Evolutionary conservation across 1,140 invertebrate species (phyloP).

Genomic region (Lepidurus arcticus): DNA sequence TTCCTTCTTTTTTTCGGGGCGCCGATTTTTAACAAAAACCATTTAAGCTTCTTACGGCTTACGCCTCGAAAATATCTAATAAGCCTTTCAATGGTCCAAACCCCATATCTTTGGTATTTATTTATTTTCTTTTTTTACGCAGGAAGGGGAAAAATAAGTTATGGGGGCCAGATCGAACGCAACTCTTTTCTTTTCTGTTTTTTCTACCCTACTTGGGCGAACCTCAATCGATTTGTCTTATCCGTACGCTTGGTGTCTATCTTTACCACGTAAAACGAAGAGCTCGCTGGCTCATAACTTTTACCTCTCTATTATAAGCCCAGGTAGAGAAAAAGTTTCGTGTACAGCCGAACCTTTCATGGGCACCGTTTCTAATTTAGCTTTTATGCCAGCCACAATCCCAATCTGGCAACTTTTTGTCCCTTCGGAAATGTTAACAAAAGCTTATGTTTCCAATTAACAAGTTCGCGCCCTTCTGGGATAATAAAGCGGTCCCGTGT

Average conservation of each 20-base stretch:
- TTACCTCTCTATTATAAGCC: slow-evolving; percentile 4
- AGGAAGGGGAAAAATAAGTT: background rate
- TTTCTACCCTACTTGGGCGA: background rate
- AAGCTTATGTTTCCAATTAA: slow-evolving; percentile 16
- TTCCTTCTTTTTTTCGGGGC: background rate
- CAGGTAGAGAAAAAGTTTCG: background rate
- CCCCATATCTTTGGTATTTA: no score
- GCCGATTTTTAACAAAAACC: background rate
- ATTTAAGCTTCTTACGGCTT: slow-evolving; percentile 6
- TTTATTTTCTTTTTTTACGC: background rate
- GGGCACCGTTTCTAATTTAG: slow-evolving; percentile 13
- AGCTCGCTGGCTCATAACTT: slow-evolving; percentile 11
- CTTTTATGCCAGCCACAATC: slow-evolving; percentile 15
- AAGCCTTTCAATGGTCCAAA: background rate
- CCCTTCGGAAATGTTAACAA: slow-evolving; percentile 10
- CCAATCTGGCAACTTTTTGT: slow-evolving; percentile 5
- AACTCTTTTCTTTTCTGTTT: background rate
- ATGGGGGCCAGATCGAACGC: background rate
- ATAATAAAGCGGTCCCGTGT: background rate
- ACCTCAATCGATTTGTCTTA: background rate
- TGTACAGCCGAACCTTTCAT: background rate
- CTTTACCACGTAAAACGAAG: background rate
- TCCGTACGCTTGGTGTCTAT: background rate
- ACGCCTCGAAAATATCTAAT: background rate
- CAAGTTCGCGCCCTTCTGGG: slow-evolving; percentile 20